These are phyloP conservation scores for Oreotrochilus melanogaster DNA, from an alignment of 2,113 vertebrate species.

Conservation along the genomic window DNA sequence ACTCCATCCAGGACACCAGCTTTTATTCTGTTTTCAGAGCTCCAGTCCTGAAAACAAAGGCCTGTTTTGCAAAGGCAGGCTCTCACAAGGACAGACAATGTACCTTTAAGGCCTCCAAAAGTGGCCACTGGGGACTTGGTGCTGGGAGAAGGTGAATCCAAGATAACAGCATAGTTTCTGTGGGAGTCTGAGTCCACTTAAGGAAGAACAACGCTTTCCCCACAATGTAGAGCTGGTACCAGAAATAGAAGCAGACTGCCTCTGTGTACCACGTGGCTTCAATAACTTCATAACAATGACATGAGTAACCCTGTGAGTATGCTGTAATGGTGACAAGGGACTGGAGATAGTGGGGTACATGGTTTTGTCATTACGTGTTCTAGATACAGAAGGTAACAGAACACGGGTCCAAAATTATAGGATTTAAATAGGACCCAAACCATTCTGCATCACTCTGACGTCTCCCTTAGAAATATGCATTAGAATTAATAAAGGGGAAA, in stretches of 20 bases:
- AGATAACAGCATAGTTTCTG: background rate
- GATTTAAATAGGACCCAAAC: background rate
- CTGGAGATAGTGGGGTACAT: background rate
- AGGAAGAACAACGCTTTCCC: background rate
- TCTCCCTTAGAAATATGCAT: background rate
- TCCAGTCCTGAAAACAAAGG: background rate
- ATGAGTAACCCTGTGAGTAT: background rate
- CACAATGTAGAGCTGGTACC: accelerated
- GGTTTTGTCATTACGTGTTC: background rate
- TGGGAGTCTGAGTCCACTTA: background rate
- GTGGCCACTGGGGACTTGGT: background rate
- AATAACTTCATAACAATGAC: slow-evolving; percentile 36
- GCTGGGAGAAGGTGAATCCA: background rate
- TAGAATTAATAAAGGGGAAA: background rate
- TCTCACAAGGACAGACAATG: background rate
- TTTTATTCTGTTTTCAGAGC: background rate
- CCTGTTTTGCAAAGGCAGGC: background rate
- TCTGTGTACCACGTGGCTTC: background rate
- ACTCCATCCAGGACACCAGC: background rate
- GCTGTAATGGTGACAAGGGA: background rate
- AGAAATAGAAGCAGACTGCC: slow-evolving; percentile 39
- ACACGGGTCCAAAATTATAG: background rate
- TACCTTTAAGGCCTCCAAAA: background rate
- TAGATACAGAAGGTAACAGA: background rate
- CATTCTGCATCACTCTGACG: background rate